phyloP scores from a whole-genome alignment of 2,888 invertebrate species.

The Eristalis arbustorum region DNA sequence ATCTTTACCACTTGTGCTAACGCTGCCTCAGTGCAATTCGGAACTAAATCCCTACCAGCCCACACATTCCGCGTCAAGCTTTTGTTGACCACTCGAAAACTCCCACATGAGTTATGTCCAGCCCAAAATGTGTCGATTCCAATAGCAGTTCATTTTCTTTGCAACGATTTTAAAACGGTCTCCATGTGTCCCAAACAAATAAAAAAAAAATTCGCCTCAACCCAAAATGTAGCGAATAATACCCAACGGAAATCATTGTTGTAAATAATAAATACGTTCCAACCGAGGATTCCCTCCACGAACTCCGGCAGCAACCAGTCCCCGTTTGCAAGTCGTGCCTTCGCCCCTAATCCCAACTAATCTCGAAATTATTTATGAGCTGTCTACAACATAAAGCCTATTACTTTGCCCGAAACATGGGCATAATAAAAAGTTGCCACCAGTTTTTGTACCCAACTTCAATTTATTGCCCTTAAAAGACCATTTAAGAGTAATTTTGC shows the following conservation, averaged over 20 bases:
- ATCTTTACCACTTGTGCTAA: no score
- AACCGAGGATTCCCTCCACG: constrained; percentile 3
- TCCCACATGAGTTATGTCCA: not conserved
- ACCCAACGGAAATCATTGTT: constrained; percentile 69
- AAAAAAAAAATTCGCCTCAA: constrained; percentile 17
- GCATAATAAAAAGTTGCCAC: constrained; percentile 69
- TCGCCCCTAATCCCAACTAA: constrained; percentile 66
- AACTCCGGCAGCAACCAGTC: not conserved
- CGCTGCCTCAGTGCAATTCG: no score
- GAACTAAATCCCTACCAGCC: no score
- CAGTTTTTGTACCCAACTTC: constrained; percentile 67
- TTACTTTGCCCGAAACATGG: constrained; percentile 67
- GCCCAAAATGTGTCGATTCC: not conserved
- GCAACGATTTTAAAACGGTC: not conserved
- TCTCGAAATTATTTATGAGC: constrained; percentile 69
- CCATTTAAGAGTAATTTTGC: constrained; percentile 68
- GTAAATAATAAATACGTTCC: constrained; percentile 64
- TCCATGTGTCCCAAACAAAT: constrained; percentile 3
- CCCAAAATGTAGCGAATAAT: constrained; percentile 42
- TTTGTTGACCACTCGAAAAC: not conserved
- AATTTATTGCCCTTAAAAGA: constrained; percentile 69
- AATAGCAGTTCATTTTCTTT: not conserved
- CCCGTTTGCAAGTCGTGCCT: constrained; percentile 48
- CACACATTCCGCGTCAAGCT: no score
- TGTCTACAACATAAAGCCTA: constrained; percentile 70